Evolutionary conservation across 2,888 invertebrate species (phyloP).

Genomic region (Muschampia plurimacula): DNA sequence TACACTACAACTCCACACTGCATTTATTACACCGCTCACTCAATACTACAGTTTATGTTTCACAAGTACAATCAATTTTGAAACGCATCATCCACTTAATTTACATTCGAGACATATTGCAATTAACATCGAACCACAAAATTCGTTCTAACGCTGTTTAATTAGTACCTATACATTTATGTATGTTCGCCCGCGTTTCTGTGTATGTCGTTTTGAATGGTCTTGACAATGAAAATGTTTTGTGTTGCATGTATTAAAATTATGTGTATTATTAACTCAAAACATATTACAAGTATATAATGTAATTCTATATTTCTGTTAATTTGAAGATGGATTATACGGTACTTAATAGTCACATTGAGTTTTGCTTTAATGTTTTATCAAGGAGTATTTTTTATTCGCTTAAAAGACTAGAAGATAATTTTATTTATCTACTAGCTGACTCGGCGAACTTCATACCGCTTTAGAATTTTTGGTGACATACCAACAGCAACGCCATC

Average conservation of each 20-base stretch:
- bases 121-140: slow-evolving; percentile 29
- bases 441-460: too few relatives aligned
- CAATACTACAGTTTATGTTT: background rate
- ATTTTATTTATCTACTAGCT: background rate
- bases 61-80: slow-evolving; percentile 19
- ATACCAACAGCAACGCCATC: too few relatives aligned
- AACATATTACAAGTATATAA: slow-evolving; percentile 5
- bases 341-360: background rate
- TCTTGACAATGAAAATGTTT: slow-evolving; percentile 42
- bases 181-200: slow-evolving; percentile 25
- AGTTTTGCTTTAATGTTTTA: background rate
- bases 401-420: background rate
- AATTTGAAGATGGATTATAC: background rate
- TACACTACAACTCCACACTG: slow-evolving; percentile 17
- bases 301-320: background rate
- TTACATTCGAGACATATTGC: slow-evolving; percentile 25
- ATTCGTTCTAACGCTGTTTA: slow-evolving; percentile 24
- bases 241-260: slow-evolving; percentile 42
- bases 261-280: slow-evolving; percentile 33
- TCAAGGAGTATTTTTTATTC: background rate
- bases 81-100: slow-evolving; percentile 22
- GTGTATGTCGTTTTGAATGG: slow-evolving; percentile 44
- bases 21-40: background rate
- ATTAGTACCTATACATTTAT: slow-evolving; percentile 35
- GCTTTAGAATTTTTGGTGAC: too few relatives aligned